Evolutionary conservation across 2,797 vertebrate genomes (phyloP).

Genomic region (Valencia hispanica): DNA sequence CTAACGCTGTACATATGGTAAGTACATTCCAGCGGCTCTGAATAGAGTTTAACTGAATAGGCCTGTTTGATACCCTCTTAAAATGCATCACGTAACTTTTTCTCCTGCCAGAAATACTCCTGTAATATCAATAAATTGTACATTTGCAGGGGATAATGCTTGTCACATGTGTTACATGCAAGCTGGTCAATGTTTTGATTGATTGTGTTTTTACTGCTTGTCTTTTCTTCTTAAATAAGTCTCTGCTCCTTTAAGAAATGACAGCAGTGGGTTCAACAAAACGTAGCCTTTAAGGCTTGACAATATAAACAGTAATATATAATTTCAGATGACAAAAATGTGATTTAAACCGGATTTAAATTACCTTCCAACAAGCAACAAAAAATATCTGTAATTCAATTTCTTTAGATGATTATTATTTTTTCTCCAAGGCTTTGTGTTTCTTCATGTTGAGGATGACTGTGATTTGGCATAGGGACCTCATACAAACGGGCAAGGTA

Average conservation of each 20-base stretch:
- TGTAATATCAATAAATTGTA: background rate
- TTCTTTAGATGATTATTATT: background rate
- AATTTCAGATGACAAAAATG: background rate
- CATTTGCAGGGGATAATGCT: slow-evolving; percentile 17
- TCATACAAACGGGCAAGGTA: slow-evolving; percentile 72
- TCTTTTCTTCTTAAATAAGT: slow-evolving; percentile 19
- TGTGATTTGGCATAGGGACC: slow-evolving; percentile 69
- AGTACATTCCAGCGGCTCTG: slow-evolving; percentile 24
- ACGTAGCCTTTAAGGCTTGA: background rate
- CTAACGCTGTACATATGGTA: slow-evolving; percentile 77
- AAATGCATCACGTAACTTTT: background rate
- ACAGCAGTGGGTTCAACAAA: slow-evolving; percentile 12
- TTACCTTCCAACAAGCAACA: background rate
- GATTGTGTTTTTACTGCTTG: slow-evolving; percentile 11
- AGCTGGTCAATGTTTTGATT: slow-evolving; percentile 9
- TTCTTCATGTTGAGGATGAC: slow-evolving; percentile 79
- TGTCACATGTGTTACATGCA: slow-evolving; percentile 18
- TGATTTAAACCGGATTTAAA: background rate
- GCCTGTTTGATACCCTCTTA: slow-evolving; percentile 13
- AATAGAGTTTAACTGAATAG: slow-evolving; percentile 22
- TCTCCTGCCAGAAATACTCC: background rate
- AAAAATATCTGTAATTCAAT: background rate
- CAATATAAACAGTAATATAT: background rate
- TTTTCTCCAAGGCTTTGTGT: slow-evolving; percentile 67
- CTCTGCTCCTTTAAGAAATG: slow-evolving; percentile 30